phyloP scores from a whole-genome alignment of 2,797 vertebrate species.

The Neomorphus geoffroyi region DNA sequence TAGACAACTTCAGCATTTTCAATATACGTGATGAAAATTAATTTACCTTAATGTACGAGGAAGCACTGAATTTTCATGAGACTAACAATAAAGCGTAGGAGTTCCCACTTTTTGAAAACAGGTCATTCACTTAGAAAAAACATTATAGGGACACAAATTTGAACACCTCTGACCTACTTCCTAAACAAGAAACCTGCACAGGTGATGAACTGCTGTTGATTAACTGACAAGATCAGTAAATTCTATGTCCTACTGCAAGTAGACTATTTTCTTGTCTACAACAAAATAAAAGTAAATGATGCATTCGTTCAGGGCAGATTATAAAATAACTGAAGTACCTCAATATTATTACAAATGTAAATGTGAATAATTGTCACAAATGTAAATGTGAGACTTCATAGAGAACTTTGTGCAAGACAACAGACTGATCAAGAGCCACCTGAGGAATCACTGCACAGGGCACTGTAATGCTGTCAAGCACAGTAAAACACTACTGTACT shows the following conservation, averaged over 20 bases:
- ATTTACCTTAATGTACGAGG: not conserved
- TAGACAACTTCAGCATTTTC: not conserved
- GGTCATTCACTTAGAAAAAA: not conserved
- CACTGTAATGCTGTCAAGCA: not conserved
- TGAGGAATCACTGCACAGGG: not conserved
- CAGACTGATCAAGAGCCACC: not conserved
- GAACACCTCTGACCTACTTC: not conserved
- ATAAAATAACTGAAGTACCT: not conserved
- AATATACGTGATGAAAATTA: not conserved
- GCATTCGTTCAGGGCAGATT: not conserved
- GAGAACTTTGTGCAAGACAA: not conserved
- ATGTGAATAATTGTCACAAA: no score
- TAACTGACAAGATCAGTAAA: not conserved
- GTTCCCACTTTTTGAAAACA: not conserved
- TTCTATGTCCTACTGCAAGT: not conserved
- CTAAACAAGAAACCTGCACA: not conserved
- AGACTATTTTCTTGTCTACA: not conserved
- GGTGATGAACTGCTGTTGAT: not conserved
- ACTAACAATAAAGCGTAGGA: not conserved
- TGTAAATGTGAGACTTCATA: not conserved
- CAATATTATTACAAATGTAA: no score
- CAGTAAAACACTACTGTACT: rapidly evolving
- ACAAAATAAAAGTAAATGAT: not conserved
- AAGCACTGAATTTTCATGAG: not conserved
- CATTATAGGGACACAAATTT: not conserved